These are phyloP conservation scores for Ichneumoninae sp. DNA, from an alignment of 2,888 invertebrate species.

Conservation along the genomic window DNA sequence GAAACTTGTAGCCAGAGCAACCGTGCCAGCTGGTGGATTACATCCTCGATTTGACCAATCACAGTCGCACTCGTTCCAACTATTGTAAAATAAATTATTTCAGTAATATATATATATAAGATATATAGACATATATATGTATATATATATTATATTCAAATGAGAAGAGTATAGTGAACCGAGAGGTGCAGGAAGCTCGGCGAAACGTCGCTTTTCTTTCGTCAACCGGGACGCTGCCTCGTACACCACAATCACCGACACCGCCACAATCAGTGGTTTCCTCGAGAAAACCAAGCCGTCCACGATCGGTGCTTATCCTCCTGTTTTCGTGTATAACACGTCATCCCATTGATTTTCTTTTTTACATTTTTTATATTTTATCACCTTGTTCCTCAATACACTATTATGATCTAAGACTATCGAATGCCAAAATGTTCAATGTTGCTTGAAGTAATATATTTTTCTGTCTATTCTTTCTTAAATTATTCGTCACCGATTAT, in stretches of 20 bases:
- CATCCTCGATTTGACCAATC: slow-evolving; percentile 39
- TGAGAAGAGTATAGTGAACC: slow-evolving; percentile 59
- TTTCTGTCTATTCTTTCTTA: background rate
- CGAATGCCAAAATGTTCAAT: slow-evolving; percentile 3
- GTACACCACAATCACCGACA: slow-evolving; percentile 64
- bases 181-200: slow-evolving; percentile 76
- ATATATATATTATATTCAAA: slow-evolving; percentile 9
- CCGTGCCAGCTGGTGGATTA: slow-evolving; percentile 55
- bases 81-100: slow-evolving; percentile 12
- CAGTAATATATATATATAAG: slow-evolving; percentile 40
- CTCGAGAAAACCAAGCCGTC: slow-evolving; percentile 53
- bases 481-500: background rate
- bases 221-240: slow-evolving; percentile 82
- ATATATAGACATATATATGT: slow-evolving; percentile 18
- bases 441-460: background rate
- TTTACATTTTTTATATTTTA: background rate
- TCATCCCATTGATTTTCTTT: background rate
- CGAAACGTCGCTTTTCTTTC: slow-evolving; percentile 84
- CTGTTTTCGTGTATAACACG: background rate
- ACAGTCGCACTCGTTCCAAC: slow-evolving; percentile 51
- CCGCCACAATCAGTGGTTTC: slow-evolving; percentile 52
- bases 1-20: slow-evolving; percentile 28
- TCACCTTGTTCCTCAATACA: background rate
- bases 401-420: background rate
- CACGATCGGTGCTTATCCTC: slow-evolving; percentile 47